Percentiles rank a stretch among this genome's conserved stretches.
These are phyloP conservation scores for Sinocyclocheilus anshuiensis DNA, from an alignment of 2,113 vertebrate species.

Conservation along the genomic window DNA sequence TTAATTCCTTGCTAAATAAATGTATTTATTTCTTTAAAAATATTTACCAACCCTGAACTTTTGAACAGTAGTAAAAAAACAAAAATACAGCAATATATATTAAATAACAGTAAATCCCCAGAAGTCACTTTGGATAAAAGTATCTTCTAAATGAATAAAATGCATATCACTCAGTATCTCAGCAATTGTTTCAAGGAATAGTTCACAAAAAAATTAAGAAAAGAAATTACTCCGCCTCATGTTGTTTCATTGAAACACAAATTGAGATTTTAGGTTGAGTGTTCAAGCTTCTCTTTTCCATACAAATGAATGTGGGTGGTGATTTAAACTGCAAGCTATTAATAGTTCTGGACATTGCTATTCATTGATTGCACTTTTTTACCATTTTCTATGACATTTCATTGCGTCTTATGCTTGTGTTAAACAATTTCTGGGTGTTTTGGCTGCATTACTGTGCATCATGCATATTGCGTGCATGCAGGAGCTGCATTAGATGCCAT, in stretches of 20 bases:
- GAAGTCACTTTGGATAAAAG: background rate
- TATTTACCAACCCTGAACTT: background rate
- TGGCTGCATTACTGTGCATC: background rate
- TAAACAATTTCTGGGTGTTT: background rate
- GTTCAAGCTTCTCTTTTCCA: background rate
- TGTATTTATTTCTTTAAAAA: background rate
- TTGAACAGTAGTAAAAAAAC: background rate
- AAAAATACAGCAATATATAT: background rate
- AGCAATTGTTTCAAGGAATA: background rate
- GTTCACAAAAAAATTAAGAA: background rate
- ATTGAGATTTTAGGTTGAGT: background rate
- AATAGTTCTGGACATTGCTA: background rate
- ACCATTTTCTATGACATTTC: background rate
- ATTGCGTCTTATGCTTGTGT: constrained; percentile 5
- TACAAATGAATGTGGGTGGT: background rate
- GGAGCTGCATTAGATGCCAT: background rate
- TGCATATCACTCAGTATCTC: background rate
- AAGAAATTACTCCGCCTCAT: background rate
- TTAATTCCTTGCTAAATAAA: background rate
- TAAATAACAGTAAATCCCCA: background rate
- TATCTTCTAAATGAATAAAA: background rate
- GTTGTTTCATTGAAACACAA: background rate
- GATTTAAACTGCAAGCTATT: background rate
- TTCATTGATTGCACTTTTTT: background rate
- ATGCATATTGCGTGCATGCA: background rate